Evolutionary conservation across 2,797 vertebrate species (phyloP).

Genomic region (Thaleichthys pacificus): DNA sequence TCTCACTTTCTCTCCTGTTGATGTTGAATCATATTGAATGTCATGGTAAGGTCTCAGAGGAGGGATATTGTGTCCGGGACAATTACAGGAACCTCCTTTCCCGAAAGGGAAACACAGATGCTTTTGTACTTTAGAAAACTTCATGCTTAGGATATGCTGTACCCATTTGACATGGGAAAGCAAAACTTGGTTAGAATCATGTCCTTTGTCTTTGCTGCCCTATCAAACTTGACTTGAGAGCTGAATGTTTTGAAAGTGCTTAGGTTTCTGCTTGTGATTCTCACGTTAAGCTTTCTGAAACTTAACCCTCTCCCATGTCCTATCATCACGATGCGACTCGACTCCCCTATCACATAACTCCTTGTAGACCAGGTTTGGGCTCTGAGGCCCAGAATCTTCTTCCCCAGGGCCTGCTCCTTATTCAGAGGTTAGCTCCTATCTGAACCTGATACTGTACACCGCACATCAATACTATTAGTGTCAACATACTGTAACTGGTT

Average conservation of each 20-base stretch:
- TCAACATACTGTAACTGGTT: conserved; percentile 45
- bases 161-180: background rate
- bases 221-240: background rate
- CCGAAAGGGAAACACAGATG: conserved; percentile 21
- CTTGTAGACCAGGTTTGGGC: background rate
- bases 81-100: conserved; percentile 50
- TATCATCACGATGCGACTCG: too few species aligned
- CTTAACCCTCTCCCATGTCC: too few species aligned
- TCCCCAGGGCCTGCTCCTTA: background rate
- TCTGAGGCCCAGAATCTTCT: conserved; percentile 7
- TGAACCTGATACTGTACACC: conserved; percentile 9
- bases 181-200: background rate
- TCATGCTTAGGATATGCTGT: conserved; percentile 8
- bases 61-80: conserved; percentile 41
- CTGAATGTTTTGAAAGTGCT: background rate
- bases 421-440: background rate
- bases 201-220: background rate
- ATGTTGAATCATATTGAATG: conserved; percentile 17
- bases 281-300: too few species aligned
- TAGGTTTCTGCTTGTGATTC: too few species aligned
- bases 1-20: conserved; percentile 20
- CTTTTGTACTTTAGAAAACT: conserved; percentile 36
- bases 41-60: conserved; percentile 15
- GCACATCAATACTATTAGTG: background rate
- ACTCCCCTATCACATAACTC: too few species aligned